Percentiles rank a stretch among this genome's conserved stretches.
phyloP scores from a whole-genome alignment of 2,113 vertebrate genomes.

The Caloenas nicobarica region DNA sequence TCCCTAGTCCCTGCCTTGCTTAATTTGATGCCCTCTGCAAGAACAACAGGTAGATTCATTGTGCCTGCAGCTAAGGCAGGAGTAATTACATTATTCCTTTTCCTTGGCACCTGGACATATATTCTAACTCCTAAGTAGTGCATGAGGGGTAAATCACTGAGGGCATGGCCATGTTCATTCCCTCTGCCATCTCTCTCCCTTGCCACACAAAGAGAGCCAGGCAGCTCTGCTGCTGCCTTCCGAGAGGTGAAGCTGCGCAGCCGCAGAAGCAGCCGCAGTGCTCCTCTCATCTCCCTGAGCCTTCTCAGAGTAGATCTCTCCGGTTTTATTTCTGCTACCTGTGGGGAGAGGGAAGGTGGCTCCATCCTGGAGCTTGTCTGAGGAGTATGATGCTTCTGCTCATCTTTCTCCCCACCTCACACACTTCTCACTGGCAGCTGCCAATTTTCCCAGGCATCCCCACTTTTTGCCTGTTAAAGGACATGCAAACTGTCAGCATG shows the following conservation, averaged over 20 bases:
- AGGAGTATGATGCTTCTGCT: not conserved
- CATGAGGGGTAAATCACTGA: not conserved
- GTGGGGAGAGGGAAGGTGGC: not conserved
- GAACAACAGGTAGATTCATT: slow-evolving; percentile 11
- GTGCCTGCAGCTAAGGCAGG: slow-evolving; percentile 8
- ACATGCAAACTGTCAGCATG: not conserved
- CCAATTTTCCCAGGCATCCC: not conserved
- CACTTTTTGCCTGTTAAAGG: not conserved
- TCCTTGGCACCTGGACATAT: not conserved
- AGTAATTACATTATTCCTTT: slow-evolving; percentile 21
- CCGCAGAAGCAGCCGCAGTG: not conserved
- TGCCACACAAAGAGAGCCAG: not conserved
- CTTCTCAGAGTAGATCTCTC: not conserved
- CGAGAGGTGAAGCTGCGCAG: not conserved
- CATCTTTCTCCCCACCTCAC: not conserved
- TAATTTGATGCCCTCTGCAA: not conserved
- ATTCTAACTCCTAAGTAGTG: not conserved
- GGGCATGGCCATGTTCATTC: not conserved
- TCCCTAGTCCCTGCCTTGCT: not conserved
- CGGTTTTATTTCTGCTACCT: not conserved
- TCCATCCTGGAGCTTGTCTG: not conserved
- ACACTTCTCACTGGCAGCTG: not conserved
- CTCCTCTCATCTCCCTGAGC: not conserved
- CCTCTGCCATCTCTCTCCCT: not conserved
- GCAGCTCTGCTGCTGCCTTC: not conserved